Percentiles rank a stretch among this genome's conserved stretches.
Conservation (phyloP, 30 jellyfish, hydroid and myxozoan species). For the Aurelia aurita complex sp. Pacific region DNA sequence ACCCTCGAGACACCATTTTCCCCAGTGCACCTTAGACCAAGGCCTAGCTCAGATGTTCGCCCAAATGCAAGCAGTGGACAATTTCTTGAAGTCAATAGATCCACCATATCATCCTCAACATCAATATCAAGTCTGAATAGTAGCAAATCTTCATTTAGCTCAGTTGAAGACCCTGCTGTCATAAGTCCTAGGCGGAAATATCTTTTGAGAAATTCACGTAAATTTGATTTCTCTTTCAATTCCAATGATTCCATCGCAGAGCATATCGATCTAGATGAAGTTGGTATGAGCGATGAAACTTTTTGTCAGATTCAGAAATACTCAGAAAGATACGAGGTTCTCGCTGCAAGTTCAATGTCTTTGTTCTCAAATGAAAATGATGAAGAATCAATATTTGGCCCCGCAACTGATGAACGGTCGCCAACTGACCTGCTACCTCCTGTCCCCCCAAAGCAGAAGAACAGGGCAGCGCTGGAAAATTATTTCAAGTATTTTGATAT, state of each 20-base stretch:
- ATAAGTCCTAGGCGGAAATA: slow-evolving; percentile 60
- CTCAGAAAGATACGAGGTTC: slow-evolving; percentile 78
- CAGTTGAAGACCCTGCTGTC: slow-evolving; percentile 36
- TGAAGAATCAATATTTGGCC: slow-evolving; percentile 74
- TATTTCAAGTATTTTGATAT: slow-evolving; percentile 71
- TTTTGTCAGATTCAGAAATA: slow-evolving; percentile 77
- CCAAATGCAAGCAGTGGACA: slow-evolving; percentile 37
- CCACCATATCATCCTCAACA: slow-evolving; percentile 17
- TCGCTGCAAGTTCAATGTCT: slow-evolving; percentile 87
- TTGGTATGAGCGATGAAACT: slow-evolving; percentile 87
- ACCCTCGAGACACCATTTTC: slow-evolving; percentile 47
- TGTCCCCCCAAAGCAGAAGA: slow-evolving; percentile 83
- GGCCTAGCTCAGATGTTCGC: slow-evolving; percentile 77
- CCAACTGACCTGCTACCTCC: slow-evolving; percentile 69
- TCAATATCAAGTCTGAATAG: slow-evolving; percentile 69
- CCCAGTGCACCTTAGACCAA: slow-evolving; percentile 64
- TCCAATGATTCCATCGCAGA: slow-evolving; percentile 62
- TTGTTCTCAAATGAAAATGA: slow-evolving; percentile 83
- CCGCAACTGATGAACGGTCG: slow-evolving; percentile 46
- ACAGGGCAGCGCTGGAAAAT: slow-evolving; percentile 59
- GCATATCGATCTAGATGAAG: slow-evolving; percentile 80
- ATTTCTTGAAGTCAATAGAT: slow-evolving; percentile 27
- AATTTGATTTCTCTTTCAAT: slow-evolving; percentile 16
- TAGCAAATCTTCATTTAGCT: slow-evolving; percentile 86
- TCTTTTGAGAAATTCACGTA: slow-evolving; percentile 14